These are phyloP conservation scores for Marisa cornuarietis DNA, from an alignment of 1,140 invertebrate species.

Conservation along the genomic window DNA sequence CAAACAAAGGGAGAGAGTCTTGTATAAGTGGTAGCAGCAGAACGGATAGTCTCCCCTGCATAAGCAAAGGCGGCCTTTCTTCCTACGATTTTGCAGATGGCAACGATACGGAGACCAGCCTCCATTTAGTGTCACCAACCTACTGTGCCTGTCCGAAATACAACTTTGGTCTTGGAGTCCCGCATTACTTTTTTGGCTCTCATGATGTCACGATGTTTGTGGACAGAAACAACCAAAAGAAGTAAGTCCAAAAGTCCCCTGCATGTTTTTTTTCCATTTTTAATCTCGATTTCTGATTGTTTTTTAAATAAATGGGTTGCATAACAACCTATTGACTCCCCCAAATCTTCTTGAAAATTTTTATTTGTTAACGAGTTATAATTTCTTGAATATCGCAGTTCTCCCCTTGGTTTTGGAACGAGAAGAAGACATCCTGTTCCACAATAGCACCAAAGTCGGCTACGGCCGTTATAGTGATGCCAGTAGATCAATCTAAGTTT, in stretches of 20 bases:
- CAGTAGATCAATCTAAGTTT: no score
- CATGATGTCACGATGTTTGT: not conserved
- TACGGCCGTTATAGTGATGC: no score
- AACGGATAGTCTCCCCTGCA: not conserved
- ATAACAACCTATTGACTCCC: no score
- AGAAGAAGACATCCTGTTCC: no score
- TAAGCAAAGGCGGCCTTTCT: not conserved
- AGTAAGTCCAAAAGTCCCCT: not conserved
- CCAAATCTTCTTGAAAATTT: no score
- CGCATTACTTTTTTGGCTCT: constrained; percentile 11
- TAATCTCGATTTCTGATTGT: not conserved
- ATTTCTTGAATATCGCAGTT: no score
- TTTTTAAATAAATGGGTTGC: no score
- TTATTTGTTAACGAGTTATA: no score
- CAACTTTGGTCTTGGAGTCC: not conserved
- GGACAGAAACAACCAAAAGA: not conserved
- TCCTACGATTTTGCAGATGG: not conserved
- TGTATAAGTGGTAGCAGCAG: not conserved
- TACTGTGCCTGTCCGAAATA: constrained; percentile 4
- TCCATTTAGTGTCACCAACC: constrained; percentile 15
- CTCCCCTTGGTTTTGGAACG: no score
- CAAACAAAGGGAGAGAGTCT: not conserved
- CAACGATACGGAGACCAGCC: not conserved
- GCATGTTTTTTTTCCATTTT: not conserved
- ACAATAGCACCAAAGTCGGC: no score